Conservation (phyloP, 2,113 vertebrate genomes). For the Brachyhypopomus gauderio region DNA sequence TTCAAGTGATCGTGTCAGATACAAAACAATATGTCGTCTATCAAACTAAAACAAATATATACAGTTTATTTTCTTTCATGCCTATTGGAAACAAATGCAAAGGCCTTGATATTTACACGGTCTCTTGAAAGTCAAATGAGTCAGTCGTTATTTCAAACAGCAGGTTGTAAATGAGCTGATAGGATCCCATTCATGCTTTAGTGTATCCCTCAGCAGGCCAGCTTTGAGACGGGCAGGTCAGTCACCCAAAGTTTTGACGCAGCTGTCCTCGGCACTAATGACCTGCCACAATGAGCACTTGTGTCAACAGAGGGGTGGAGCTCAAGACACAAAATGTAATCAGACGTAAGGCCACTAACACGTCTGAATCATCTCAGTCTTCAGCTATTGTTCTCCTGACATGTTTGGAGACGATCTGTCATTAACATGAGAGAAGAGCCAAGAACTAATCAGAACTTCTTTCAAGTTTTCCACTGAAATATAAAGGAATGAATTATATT, state of each 20-base stretch:
- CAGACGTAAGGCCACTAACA: slow-evolving; percentile 38
- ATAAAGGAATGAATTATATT: not conserved
- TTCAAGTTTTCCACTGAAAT: not conserved
- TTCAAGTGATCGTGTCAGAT: too few species aligned
- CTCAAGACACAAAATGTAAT: slow-evolving; percentile 43
- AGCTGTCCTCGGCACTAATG: slow-evolving; percentile 31
- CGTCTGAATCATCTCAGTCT: slow-evolving; percentile 25
- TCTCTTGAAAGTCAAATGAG: slow-evolving; percentile 12
- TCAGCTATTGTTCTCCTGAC: slow-evolving; percentile 30
- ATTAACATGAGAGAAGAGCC: slow-evolving; percentile 22
- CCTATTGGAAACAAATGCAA: too few species aligned
- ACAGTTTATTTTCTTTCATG: too few species aligned
- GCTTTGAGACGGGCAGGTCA: slow-evolving; percentile 45
- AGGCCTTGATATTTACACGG: not conserved
- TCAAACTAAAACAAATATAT: too few species aligned
- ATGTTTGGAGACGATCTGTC: not conserved
- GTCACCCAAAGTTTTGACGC: slow-evolving; percentile 27
- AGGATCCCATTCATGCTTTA: slow-evolving; percentile 41
- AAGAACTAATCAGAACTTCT: slow-evolving; percentile 34
- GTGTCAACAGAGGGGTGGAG: slow-evolving; percentile 42
- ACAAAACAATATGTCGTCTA: too few species aligned
- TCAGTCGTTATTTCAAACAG: slow-evolving; percentile 35
- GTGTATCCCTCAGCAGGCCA: slow-evolving; percentile 55
- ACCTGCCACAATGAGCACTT: slow-evolving; percentile 39
- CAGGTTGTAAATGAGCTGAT: slow-evolving; percentile 50